Percentiles rank a stretch among this genome's conserved stretches.
phyloP scores from a whole-genome alignment of 2,797 vertebrate genomes.

The Arnoldichthys spilopterus region DNA sequence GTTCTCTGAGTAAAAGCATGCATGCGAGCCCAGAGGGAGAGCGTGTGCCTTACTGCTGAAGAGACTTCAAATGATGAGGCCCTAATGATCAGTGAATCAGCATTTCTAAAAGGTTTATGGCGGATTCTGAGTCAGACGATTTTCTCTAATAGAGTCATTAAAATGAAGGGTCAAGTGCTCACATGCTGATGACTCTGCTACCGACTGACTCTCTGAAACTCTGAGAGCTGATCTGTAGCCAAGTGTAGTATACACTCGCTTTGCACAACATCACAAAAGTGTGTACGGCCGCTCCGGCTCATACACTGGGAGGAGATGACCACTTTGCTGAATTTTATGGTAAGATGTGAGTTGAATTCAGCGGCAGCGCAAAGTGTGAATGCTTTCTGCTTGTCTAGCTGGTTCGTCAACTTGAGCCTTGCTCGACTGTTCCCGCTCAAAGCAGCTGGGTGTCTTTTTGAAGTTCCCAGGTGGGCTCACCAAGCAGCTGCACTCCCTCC shows the following conservation, averaged over 20 bases:
- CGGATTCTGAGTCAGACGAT: slow-evolving; percentile 36
- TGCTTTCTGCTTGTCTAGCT: slow-evolving; percentile 30
- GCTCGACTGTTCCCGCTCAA: slow-evolving; percentile 16
- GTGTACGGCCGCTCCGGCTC: no score
- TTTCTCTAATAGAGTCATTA: slow-evolving; percentile 49
- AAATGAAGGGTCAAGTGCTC: slow-evolving; percentile 45
- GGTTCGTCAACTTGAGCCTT: slow-evolving; percentile 49
- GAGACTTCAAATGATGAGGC: slow-evolving; percentile 33
- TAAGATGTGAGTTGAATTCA: slow-evolving; percentile 5
- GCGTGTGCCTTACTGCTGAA: slow-evolving; percentile 13
- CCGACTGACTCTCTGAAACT: slow-evolving; percentile 22
- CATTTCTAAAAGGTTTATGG: slow-evolving; percentile 45
- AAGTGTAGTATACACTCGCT: neutral
- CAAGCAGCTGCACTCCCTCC: slow-evolving; percentile 71
- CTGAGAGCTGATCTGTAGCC: neutral
- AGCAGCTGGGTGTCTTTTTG: slow-evolving; percentile 72
- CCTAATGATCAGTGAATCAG: slow-evolving; percentile 48
- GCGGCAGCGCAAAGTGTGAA: neutral
- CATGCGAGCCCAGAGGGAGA: slow-evolving; percentile 26
- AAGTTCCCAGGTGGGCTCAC: slow-evolving; percentile 71
- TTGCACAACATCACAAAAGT: neutral
- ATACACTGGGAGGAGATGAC: neutral
- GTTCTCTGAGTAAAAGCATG: slow-evolving; percentile 22
- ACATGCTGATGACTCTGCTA: slow-evolving; percentile 36
- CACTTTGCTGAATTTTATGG: neutral